phyloP scores from a whole-genome alignment of 2,113 vertebrate species.

The Leuciscus idus region DNA sequence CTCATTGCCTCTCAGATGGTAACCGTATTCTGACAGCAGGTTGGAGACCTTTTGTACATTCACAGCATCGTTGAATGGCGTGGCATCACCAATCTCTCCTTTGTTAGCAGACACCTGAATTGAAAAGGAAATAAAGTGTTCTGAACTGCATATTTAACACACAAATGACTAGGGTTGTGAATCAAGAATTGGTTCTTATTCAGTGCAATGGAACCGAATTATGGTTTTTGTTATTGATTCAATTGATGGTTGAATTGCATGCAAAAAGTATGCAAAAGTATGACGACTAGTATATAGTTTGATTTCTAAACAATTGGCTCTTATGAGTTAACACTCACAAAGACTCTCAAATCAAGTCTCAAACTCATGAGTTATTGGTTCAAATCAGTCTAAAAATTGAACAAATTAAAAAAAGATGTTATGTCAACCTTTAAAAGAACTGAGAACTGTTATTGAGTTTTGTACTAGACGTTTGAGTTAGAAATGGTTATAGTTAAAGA shows the following conservation, averaged over 20 bases:
- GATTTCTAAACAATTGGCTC: no score
- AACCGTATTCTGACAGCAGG: slow-evolving; percentile 94
- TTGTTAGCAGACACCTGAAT: slow-evolving; percentile 96
- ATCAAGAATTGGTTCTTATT: neutral
- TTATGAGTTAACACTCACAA: no score
- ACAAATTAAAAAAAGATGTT: no score
- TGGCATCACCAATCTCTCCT: slow-evolving; percentile 97
- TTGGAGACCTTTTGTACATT: slow-evolving; percentile 99
- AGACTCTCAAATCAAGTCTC: no score
- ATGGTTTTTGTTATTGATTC: neutral
- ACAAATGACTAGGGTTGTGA: neutral
- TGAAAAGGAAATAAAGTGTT: neutral
- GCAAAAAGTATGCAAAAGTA: neutral
- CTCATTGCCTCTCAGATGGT: slow-evolving; percentile 98
- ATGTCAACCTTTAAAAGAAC: no score
- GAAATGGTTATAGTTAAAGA: no score
- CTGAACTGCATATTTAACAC: neutral
- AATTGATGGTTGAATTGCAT: neutral
- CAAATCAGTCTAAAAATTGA: no score
- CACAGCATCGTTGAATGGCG: slow-evolving; percentile 96
- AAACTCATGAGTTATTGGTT: no score
- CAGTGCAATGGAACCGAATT: neutral
- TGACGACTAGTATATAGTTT: neutral
- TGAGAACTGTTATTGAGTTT: no score
- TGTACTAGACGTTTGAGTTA: no score